Base-by-base conservation (phyloP, 2,797 vertebrate species). In the Clamator glandarius region DNA sequence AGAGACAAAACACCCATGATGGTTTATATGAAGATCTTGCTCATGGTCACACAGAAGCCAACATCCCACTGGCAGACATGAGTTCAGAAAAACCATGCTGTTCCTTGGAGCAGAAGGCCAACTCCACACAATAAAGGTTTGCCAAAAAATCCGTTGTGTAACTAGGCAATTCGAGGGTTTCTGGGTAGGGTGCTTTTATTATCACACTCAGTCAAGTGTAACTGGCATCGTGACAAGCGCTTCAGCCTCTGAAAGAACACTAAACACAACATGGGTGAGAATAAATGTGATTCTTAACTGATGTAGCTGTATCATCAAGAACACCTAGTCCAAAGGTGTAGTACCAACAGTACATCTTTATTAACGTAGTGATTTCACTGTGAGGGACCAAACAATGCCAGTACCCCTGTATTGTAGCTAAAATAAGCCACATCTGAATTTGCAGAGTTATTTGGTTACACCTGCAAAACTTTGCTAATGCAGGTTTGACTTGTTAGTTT, bases 211-310 rank as follows among this genome's bases (percentile, higher is more conserved):
- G 39, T 64, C 55, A 72, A 70, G 64, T 42, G 23, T 61, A 92
- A 87, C 52, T 70, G 83, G 64, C 73, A 74, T 54, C 1, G 1
- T 20, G 58, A 80, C 76, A 77, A 70, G 41, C 0, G 0, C 36
- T 80, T 91, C 64, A 88, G 76, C 11, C 35, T n/a, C 69, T 77
- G 29, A 76, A 77, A 67, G 8, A 59, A 52, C 68, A 55, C 29
- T 36, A 55, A 87, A 55, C 50, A 44, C 48, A 85, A 52, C 17
- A 11, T 0, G 2, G 23, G 18, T 33, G 46, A 89, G 87, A 72
- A 85, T 31, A 55, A 84, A 73, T 0, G 4, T 0, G 2, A 46
- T 51, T 72, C 57, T 58, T 0, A 0, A 29, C 42, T 66, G 54
- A 69, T 66, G 52, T 3, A 88, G 42, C 19, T 66, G 26, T 33